phyloP scores from a whole-genome alignment of 2,888 invertebrate genomes.

The Calliphora vomitoria region DNA sequence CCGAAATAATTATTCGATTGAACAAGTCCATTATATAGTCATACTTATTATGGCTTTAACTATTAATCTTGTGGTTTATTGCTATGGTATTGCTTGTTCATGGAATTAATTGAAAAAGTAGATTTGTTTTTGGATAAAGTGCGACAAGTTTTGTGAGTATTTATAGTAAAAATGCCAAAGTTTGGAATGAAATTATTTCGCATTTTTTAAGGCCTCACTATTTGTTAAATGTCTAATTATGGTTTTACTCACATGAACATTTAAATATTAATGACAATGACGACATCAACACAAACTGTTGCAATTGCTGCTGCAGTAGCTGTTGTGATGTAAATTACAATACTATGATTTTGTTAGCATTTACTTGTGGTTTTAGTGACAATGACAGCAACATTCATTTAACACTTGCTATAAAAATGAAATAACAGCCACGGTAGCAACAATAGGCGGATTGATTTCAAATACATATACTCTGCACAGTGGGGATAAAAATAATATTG shows the following conservation, averaged over 20 bases:
- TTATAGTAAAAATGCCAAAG: too few species aligned
- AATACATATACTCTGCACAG: not conserved
- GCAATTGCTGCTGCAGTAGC: not conserved
- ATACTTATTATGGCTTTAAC: not conserved
- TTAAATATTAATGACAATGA: not conserved
- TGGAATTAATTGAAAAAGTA: too few species aligned
- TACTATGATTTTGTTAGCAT: constrained; percentile 22
- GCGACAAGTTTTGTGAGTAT: too few species aligned
- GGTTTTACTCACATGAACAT: not conserved
- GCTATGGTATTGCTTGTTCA: not conserved
- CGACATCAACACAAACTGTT: constrained; percentile 1
- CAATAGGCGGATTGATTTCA: not conserved
- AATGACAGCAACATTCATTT: constrained; percentile 60
- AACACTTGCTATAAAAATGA: not conserved
- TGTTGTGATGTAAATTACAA: constrained; percentile 13
- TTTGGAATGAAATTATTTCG: too few species aligned
- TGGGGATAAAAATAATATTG: too few species aligned
- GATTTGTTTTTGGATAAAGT: too few species aligned
- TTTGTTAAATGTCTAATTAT: not conserved
- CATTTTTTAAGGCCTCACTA: not conserved
- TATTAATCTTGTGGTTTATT: not conserved
- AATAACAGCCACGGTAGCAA: constrained; percentile 1
- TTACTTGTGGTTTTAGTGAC: constrained; percentile 43
- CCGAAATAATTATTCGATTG: constrained; percentile 8
- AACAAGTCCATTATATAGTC: not conserved